phyloP scores from a whole-genome alignment of 2,113 vertebrate genomes.

The Pluvialis apricaria region DNA sequence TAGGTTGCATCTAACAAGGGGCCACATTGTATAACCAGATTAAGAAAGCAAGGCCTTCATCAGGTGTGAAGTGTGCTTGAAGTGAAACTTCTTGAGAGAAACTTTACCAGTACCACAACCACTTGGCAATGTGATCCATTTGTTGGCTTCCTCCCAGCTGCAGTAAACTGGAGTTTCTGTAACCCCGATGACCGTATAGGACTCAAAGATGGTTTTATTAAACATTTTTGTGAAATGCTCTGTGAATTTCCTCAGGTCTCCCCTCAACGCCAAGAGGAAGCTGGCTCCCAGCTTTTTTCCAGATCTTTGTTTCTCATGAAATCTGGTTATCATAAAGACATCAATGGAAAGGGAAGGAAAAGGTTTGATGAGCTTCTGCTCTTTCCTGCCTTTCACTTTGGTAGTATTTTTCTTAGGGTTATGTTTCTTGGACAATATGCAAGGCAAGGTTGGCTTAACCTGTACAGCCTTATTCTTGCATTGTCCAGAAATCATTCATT shows the following conservation, averaged over 20 bases:
- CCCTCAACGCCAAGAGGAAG: neutral
- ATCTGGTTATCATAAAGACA: neutral
- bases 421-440: neutral
- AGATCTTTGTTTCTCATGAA: neutral
- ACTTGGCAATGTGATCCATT: neutral
- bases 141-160: neutral
- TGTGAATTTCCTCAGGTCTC: neutral
- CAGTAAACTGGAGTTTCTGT: neutral
- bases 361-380: neutral
- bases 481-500: neutral
- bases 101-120: neutral
- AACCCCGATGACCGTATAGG: neutral
- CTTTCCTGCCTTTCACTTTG: neutral
- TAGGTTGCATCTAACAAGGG: neutral
- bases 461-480: neutral
- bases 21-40: neutral
- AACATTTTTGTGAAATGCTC: neutral
- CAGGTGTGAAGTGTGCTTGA: neutral
- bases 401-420: neutral
- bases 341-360: neutral
- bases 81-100: neutral
- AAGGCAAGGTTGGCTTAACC: neutral
- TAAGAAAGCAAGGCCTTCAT: slow-evolving; percentile 28
- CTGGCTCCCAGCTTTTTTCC: neutral
- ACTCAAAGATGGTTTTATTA: neutral